Conservation (phyloP, 2,888 invertebrate genomes). For the Xylota sylvarum region DNA sequence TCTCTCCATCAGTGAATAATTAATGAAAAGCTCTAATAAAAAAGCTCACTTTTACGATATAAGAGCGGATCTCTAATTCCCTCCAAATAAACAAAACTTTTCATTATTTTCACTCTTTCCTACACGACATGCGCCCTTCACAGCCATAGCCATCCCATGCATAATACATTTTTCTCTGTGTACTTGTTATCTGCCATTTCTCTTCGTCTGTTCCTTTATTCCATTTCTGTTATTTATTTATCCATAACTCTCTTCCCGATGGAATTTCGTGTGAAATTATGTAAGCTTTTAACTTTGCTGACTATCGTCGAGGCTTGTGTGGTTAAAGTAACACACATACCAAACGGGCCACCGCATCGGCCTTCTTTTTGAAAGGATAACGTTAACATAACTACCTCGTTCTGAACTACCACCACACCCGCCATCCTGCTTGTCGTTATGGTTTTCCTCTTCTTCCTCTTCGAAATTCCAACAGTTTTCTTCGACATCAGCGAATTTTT, state of each 20-base stretch:
- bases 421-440: not conserved
- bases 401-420: not conserved
- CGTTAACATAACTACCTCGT: conserved; percentile 19
- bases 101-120: not conserved
- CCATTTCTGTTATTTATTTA: conserved; percentile 26
- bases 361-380: conserved; percentile 31
- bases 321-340: conserved; percentile 39
- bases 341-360: conserved; percentile 16
- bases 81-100: conserved; percentile 2
- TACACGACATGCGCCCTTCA: conserved; percentile 34
- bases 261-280: conserved; percentile 64
- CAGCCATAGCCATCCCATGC: not conserved
- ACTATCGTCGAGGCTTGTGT: conserved; percentile 9
- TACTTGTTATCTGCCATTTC: not conserved
- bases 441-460: not conserved
- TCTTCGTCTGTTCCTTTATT: conserved; percentile 20
- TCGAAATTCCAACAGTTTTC: conserved; percentile 22
- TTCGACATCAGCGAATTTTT: conserved; percentile 36
- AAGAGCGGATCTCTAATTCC: conserved; percentile 21
- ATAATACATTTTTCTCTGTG: conserved; percentile 33
- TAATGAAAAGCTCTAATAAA: conserved; percentile 8
- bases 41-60: conserved; percentile 62
- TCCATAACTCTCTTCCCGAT: conserved; percentile 25
- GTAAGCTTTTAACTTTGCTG: conserved; percentile 60
- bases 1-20: not conserved